Base-by-base conservation (phyloP, 2,113 vertebrate species). In the Callospermophilus lateralis region DNA sequence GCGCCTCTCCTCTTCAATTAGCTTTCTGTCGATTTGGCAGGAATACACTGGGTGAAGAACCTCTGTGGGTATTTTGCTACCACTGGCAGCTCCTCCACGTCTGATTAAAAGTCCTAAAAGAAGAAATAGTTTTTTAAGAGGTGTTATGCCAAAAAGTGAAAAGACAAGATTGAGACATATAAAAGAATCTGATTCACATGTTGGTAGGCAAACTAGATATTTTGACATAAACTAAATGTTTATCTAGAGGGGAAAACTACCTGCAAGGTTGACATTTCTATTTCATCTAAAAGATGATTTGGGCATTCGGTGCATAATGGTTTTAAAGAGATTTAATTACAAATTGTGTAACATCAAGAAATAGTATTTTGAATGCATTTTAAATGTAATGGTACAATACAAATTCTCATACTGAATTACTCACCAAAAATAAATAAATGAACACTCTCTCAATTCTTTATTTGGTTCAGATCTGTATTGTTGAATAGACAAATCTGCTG, bases 1-100 rank as follows among this genome's bases (percentile, higher is more conserved):
- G 1, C 45, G 13, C 15, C 22, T 92, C 73, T 90, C 74, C 34
- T 90, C 63, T 90, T 95, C 96, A 94, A 76, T 96, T 77, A 86
- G 58, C 53, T 96, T 83, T 93, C 53, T 80, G 22, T 42, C 26
- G 7, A 77, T 89, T 93, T 74, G 39, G 45, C 63, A 93, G 37
- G n/a, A 92, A 74, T 88, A 81, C 68, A 70, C 7, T 53, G 30
- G 74, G 16, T 88, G 63, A 93, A 42, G 34, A 89, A 81, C 67
- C 17, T 79, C 77, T 42, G 53, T 88, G 72, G 48, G 67, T 67
- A 39, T 76, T 93, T 94, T 90, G 79, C 51, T 45, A 58, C 30
- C n/a, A 17, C 39, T 63, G 37, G 53, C 26, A 90, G 65, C 58
- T 53, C 37, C 61, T 90, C 30, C 22, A 65, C 37, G 63, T 94